Evolutionary conservation across 2,888 invertebrate species (phyloP).

Genomic region (Hypolimnas misippus): DNA sequence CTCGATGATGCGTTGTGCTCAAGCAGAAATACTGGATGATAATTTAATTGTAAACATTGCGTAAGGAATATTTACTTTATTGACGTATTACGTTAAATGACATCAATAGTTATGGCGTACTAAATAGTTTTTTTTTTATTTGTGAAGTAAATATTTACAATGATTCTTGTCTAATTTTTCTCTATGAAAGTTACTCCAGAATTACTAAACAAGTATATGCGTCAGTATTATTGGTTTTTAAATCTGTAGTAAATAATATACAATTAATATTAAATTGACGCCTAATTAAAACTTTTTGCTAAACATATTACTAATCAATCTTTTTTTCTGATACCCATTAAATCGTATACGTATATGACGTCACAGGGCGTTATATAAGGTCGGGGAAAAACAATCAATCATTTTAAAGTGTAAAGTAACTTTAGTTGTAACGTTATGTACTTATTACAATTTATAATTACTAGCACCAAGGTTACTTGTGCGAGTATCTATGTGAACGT

Average conservation of each 20-base stretch:
- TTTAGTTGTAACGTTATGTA: constrained; percentile 4
- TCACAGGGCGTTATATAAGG: not conserved
- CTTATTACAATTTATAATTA: constrained; percentile 18
- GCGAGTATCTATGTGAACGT: not conserved
- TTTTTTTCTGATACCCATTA: no score
- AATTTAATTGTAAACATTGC: constrained; percentile 5
- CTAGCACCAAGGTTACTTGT: not conserved
- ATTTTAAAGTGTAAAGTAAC: constrained; percentile 5
- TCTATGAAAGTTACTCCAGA: no score
- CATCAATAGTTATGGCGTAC: not conserved
- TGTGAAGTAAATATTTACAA: no score
- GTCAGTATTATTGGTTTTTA: not conserved
- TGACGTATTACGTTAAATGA: not conserved
- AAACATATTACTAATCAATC: no score
- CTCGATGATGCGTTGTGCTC: not conserved
- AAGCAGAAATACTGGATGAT: not conserved
- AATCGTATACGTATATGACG: no score
- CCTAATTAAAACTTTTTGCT: no score
- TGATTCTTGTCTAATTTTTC: no score
- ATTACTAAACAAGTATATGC: not conserved
- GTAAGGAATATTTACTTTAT: not conserved
- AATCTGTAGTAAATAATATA: not conserved
- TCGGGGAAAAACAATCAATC: not conserved
- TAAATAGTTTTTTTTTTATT: not conserved
- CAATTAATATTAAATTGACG: not conserved